Conservation (phyloP, 2,797 vertebrate genomes). For the Eulemur coronatus region DNA sequence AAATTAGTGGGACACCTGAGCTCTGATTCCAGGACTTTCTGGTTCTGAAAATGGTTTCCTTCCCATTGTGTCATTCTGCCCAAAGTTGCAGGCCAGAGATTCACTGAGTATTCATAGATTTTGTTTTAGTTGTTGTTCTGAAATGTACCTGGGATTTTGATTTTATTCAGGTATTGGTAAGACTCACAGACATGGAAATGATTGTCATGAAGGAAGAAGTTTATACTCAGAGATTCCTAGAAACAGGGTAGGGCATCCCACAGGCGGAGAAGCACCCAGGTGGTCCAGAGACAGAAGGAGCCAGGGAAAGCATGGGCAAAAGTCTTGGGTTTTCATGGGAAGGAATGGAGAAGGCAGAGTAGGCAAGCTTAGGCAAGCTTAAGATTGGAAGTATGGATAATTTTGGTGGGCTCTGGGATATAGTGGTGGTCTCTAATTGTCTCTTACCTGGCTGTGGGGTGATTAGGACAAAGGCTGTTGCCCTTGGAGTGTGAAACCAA, state of each 20-base stretch:
- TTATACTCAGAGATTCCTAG: not conserved
- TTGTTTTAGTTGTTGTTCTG: not conserved
- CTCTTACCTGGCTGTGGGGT: not conserved
- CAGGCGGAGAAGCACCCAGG: rapidly evolving
- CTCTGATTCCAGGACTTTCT: not conserved
- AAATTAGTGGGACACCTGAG: not conserved
- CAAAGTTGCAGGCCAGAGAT: not conserved
- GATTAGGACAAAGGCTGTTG: not conserved
- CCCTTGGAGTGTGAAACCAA: not conserved
- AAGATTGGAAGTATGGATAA: not conserved
- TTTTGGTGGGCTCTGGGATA: not conserved
- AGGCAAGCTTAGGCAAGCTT: not conserved
- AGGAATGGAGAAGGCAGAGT: not conserved
- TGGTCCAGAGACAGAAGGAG: not conserved
- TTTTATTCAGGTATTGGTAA: not conserved
- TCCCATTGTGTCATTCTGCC: not conserved
- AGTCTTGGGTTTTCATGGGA: not conserved
- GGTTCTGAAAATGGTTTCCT: not conserved
- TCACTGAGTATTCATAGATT: not conserved
- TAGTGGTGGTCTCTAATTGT: not conserved
- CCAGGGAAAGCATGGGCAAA: not conserved
- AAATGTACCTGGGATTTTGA: not conserved
- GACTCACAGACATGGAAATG: not conserved
- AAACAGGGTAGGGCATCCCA: not conserved
- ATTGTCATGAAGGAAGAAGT: not conserved